These are phyloP conservation scores for Otocyon megalotis DNA, from an alignment of 2,113 vertebrate genomes.

Conservation along the genomic window DNA sequence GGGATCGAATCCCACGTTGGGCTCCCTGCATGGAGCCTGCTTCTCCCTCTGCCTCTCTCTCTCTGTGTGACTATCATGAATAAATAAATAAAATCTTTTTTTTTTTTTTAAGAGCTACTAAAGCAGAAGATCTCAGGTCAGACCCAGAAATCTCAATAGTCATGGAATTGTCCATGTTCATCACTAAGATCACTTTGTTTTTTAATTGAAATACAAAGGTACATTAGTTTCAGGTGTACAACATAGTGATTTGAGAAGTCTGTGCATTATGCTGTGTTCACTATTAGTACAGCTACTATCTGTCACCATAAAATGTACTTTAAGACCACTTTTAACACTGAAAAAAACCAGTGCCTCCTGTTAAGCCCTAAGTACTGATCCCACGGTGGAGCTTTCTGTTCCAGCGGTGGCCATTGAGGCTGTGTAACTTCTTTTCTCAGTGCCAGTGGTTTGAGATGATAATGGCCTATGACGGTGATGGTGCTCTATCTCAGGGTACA, in stretches of 20 bases:
- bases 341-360: background rate
- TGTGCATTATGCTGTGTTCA: background rate
- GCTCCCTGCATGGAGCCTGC: too few relatives aligned
- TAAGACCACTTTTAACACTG: background rate
- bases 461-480: background rate
- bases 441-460: background rate
- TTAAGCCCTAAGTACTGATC: accelerated
- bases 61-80: too few relatives aligned
- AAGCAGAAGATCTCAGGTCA: background rate
- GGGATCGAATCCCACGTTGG: too few relatives aligned
- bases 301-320: background rate
- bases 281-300: background rate
- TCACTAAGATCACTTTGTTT: background rate
- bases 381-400: background rate
- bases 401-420: background rate
- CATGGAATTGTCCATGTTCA: background rate
- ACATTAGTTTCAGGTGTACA: background rate
- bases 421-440: background rate
- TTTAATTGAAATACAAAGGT: background rate
- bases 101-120: background rate
- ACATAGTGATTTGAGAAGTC: background rate
- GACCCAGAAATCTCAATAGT: background rate
- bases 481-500: background rate
- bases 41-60: too few relatives aligned
- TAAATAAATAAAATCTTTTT: too few relatives aligned